A percentile compares a stretch with the other conserved stretches of the same genome.
Conservation (phyloP, 2,888 invertebrate species). For the Hydropsyche betteni region DNA sequence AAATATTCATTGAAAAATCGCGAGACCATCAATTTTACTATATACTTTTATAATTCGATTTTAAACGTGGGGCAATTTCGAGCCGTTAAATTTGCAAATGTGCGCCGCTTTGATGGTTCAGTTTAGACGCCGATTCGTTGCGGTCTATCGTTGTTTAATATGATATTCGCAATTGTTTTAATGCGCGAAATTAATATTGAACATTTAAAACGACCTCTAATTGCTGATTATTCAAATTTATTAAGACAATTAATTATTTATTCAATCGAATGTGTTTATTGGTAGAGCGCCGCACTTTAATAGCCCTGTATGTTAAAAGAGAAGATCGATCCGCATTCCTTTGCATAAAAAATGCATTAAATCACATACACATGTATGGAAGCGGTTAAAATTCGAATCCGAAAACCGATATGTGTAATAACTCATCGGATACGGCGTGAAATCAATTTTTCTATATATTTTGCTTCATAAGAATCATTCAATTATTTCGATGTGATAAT, state of each 20-base stretch:
- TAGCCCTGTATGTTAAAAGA: too few relatives aligned
- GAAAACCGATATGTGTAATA: slow-evolving; percentile 14
- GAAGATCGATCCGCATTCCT: slow-evolving; percentile 25
- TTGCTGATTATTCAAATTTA: too few relatives aligned
- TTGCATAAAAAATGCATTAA: slow-evolving; percentile 21
- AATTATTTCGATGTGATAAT: too few relatives aligned
- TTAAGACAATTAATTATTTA: too few relatives aligned
- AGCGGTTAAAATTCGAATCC: slow-evolving; percentile 1
- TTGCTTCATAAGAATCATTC: not conserved
- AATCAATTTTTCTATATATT: slow-evolving; percentile 26
- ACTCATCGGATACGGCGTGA: slow-evolving; percentile 26
- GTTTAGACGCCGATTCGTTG: too few relatives aligned
- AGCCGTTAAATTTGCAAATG: slow-evolving; percentile 9
- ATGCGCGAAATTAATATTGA: too few relatives aligned
- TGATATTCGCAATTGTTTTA: too few relatives aligned
- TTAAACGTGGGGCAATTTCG: slow-evolving; percentile 10
- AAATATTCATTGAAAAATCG: slow-evolving; percentile 22
- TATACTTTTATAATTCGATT: slow-evolving; percentile 5
- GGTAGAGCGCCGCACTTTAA: too few relatives aligned
- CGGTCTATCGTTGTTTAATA: too few relatives aligned
- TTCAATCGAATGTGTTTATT: too few relatives aligned
- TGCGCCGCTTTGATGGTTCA: too few relatives aligned
- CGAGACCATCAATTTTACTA: slow-evolving; percentile 10
- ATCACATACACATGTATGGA: not conserved
- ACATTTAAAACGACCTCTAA: too few relatives aligned